Conservation (phyloP, 2,888 invertebrate species). For the Brachyptera risi region DNA sequence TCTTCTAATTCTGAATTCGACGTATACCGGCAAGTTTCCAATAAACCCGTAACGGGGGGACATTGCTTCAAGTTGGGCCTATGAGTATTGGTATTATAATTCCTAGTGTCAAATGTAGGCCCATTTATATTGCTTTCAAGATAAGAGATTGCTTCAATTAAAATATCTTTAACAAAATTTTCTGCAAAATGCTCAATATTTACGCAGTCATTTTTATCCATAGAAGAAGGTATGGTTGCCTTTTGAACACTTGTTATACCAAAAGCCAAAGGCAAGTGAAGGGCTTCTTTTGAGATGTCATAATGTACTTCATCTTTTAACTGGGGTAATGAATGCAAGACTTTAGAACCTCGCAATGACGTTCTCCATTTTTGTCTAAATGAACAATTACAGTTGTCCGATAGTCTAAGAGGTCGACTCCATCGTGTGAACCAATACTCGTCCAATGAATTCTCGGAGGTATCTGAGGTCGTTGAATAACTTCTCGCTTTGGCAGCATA, state of each 20-base stretch:
- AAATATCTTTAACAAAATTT: constrained; percentile 42
- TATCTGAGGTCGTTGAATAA: constrained; percentile 30
- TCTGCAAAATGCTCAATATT: constrained; percentile 44
- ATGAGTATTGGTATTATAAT: not conserved
- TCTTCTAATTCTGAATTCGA: not conserved
- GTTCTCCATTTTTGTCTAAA: constrained; percentile 44
- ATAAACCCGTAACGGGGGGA: not conserved
- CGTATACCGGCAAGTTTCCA: not conserved
- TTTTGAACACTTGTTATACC: not conserved
- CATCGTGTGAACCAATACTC: constrained; percentile 50
- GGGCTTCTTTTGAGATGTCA: not conserved
- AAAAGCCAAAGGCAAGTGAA: not conserved
- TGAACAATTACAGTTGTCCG: constrained; percentile 45
- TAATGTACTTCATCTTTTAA: not conserved
- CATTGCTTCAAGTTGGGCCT: not conserved
- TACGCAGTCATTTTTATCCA: not conserved
- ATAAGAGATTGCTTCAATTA: constrained; percentile 42
- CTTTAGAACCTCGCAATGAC: constrained; percentile 34
- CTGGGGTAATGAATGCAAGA: not conserved
- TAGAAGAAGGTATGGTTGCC: not conserved
- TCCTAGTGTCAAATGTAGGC: not conserved
- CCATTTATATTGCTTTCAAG: not conserved
- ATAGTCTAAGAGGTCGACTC: constrained; percentile 44
- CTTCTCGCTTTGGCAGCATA: constrained; percentile 29
- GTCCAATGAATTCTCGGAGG: constrained; percentile 43